Evolutionary conservation across 2,113 vertebrate genomes (phyloP).

Genomic region (Globicephala melas): DNA sequence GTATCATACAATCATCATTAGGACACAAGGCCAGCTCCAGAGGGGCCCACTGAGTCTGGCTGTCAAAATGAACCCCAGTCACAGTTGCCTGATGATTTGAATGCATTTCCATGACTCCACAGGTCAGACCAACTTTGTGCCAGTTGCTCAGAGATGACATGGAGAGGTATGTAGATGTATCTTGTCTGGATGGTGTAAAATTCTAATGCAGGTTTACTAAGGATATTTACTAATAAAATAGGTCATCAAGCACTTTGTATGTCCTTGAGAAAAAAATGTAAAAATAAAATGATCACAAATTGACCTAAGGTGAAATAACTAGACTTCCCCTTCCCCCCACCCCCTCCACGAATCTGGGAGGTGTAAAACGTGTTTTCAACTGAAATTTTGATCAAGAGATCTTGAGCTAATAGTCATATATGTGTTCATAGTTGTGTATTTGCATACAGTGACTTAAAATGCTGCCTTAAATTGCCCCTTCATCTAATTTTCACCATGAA

Average conservation of each 20-base stretch:
- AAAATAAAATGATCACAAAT: background rate
- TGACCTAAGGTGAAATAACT: background rate
- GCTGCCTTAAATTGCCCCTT: background rate
- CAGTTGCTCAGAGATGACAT: background rate
- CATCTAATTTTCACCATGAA: background rate
- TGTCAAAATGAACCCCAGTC: background rate
- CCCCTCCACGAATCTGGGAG: background rate
- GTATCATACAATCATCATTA: background rate
- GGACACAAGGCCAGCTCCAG: background rate
- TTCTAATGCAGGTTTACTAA: background rate
- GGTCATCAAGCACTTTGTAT: background rate
- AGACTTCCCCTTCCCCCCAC: fast-evolving
- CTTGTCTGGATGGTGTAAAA: background rate
- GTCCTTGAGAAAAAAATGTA: background rate
- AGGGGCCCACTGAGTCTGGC: background rate
- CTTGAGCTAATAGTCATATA: background rate
- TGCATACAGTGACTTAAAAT: background rate
- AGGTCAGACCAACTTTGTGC: background rate
- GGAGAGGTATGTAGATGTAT: background rate
- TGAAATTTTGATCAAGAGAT: background rate
- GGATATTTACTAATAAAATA: background rate
- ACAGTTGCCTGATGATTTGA: conserved; percentile 1
- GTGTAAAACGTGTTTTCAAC: background rate
- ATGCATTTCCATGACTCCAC: background rate
- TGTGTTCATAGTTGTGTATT: background rate